A percentile compares a stretch with the other conserved stretches of the same genome.
Conservation (phyloP, 1,140 invertebrate genomes). For the Dendrolimus punctatus region DNA sequence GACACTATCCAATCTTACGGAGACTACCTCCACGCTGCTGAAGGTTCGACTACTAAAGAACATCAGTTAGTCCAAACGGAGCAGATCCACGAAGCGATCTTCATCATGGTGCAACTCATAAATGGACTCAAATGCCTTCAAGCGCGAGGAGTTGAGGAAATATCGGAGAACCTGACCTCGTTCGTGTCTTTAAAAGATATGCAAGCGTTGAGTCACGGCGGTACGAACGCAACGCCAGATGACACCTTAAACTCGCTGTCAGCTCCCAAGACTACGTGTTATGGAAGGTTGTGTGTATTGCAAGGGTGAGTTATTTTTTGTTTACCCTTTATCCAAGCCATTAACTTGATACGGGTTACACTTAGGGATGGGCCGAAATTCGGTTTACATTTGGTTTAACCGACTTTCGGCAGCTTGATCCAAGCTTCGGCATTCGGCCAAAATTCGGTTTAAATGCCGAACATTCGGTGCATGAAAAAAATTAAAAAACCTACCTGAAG, state of each 20-base stretch:
- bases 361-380: neutral
- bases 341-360: neutral
- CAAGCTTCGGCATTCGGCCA: too few relatives aligned
- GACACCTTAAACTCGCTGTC: conserved; percentile 59
- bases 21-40: conserved; percentile 68
- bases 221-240: conserved; percentile 63
- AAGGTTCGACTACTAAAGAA: conserved; percentile 65
- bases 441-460: too few relatives aligned
- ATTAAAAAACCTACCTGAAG: too few relatives aligned
- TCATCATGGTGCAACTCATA: conserved; percentile 85
- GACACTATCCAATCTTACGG: conserved; percentile 80
- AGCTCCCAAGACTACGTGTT: conserved; percentile 66
- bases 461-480: too few relatives aligned
- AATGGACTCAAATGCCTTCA: conserved; percentile 88
- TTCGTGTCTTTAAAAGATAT: conserved; percentile 76
- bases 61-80: conserved; percentile 54
- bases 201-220: conserved; percentile 32
- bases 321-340: too few relatives aligned
- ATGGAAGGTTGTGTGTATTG: conserved; percentile 80
- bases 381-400: too few relatives aligned
- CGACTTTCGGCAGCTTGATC: too few relatives aligned
- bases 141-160: conserved; percentile 85
- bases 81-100: conserved; percentile 68
- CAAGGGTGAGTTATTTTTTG: conserved; percentile 74
- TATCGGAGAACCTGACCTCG: conserved; percentile 77